Base-by-base conservation (phyloP, 64 coral and sea anemone species). In the Stylophora pistillata region DNA sequence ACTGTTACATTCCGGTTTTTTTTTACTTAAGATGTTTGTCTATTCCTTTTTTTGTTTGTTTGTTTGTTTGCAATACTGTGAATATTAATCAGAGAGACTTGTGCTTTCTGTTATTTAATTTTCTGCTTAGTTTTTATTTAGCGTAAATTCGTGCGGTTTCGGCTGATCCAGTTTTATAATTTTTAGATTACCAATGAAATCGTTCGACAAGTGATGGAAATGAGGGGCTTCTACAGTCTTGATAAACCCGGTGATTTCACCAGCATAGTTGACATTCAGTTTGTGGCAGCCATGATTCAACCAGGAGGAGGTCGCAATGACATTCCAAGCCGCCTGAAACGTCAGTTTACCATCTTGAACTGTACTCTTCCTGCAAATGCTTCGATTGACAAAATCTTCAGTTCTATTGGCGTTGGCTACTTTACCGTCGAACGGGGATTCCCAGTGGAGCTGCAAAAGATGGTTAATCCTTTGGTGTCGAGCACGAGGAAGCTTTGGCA, bases 201-300 rank as follows among this genome's bases (percentile, higher is more conserved):
- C 47, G 96, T 98, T 0, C 89, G 96, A 90, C 96, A 98, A 78
- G 78, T 98, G 13, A 98, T 98, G 96, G 96, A 98, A 60, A 98
- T 98, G 96, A 92, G 73, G 28, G 96, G 96, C 10, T 92, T 98
- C 64, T 98, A 98, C 93, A 99, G 90, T 37, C 78, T 99, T 3
- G 97, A 99, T 21, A 99, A 99, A 88, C 97, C 97, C 18, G 97
- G 97, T 47, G 97, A 95, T 27, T 99, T 99, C 78, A 99, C 97
- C 55, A 95, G 57, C 34, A 99, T 99, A 20, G 93, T 99, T 15
- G 97, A 99, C 78, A 95, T 95, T 58, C 97, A 99, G 34, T 99
- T 95, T 41, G 90, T 92, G 28, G 87, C 97, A 18, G 97, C 97
- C 15, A 99, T 99, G 97, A 99, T 99, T 55, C 97, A 99, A 57